phyloP scores from a whole-genome alignment of 2,797 vertebrate genomes.

The Semaprochilodus insignis region DNA sequence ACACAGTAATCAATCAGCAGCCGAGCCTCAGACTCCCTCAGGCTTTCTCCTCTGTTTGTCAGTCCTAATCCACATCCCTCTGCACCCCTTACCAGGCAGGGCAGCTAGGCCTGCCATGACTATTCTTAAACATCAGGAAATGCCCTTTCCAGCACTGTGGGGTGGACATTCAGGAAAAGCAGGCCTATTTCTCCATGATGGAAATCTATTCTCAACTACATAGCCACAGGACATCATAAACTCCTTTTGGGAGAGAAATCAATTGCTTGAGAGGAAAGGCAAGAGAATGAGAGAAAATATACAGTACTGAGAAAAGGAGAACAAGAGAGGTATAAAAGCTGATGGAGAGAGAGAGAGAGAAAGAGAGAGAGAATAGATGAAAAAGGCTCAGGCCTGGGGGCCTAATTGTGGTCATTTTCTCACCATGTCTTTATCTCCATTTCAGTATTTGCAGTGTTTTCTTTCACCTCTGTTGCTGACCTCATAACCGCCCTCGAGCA shows the following conservation, averaged over 20 bases:
- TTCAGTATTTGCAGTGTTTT: conserved; percentile 85
- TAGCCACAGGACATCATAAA: conserved; percentile 39
- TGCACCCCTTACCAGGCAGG: conserved; percentile 13
- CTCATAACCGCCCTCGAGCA: conserved; percentile 88
- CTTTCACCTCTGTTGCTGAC: conserved; percentile 83
- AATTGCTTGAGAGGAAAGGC: conserved; percentile 40
- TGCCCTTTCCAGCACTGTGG: conserved; percentile 29
- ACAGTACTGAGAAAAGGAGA: not conserved
- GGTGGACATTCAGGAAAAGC: conserved; percentile 17
- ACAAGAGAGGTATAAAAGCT: not conserved
- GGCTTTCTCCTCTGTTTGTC: conserved; percentile 29
- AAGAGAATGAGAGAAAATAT: conserved; percentile 3
- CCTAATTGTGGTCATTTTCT: conserved; percentile 27
- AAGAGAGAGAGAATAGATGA: not conserved
- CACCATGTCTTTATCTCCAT: conserved; percentile 35
- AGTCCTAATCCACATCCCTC: conserved; percentile 25
- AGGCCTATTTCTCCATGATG: conserved; percentile 42
- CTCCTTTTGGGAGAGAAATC: conserved; percentile 46
- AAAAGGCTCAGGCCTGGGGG: not conserved
- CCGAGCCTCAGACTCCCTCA: conserved; percentile 28
- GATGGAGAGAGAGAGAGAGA: conserved; percentile 9
- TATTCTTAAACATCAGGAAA: conserved; percentile 33
- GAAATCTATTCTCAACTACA: conserved; percentile 48
- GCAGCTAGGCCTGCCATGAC: not conserved
- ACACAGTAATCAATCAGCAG: conserved; percentile 32